phyloP scores from a whole-genome alignment of 2,113 vertebrate species.

The Pipa parva region DNA sequence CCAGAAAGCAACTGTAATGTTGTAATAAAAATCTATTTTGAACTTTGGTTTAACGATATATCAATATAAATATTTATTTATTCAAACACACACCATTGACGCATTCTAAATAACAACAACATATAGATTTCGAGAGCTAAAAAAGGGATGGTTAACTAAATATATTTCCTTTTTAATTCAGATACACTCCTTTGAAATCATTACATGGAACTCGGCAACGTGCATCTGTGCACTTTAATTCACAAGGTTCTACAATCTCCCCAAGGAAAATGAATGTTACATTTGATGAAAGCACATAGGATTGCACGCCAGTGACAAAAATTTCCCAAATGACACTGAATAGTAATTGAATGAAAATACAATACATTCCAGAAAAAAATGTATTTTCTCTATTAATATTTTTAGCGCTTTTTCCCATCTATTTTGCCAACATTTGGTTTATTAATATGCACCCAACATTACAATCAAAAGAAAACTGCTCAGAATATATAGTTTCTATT shows the following conservation, averaged over 20 bases:
- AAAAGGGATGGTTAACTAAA: no score
- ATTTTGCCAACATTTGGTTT: conserved; percentile 78
- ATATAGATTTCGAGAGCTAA: no score
- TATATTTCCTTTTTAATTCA: background rate
- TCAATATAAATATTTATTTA: no score
- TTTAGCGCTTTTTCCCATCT: conserved; percentile 54
- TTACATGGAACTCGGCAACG: conserved; percentile 12
- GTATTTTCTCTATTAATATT: conserved; percentile 72
- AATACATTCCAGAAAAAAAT: conserved; percentile 71
- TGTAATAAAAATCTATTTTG: no score
- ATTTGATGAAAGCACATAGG: conserved; percentile 61
- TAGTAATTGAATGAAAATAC: conserved; percentile 71
- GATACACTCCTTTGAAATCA: background rate
- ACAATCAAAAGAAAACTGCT: conserved; percentile 78
- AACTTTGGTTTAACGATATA: no score
- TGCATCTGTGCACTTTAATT: conserved; percentile 46
- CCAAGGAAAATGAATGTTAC: conserved; percentile 65
- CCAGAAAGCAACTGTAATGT: no score
- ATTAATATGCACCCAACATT: conserved; percentile 88
- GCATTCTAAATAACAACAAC: no score
- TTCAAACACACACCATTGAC: no score
- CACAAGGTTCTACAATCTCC: conserved; percentile 54
- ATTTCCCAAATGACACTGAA: conserved; percentile 74
- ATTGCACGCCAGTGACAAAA: conserved; percentile 66
- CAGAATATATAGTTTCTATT: conserved; percentile 87